Percentiles rank a stretch among this genome's conserved stretches.
These are phyloP conservation scores for Oryctes rhinoceros DNA, from an alignment of 1,140 invertebrate species.

Conservation along the genomic window DNA sequence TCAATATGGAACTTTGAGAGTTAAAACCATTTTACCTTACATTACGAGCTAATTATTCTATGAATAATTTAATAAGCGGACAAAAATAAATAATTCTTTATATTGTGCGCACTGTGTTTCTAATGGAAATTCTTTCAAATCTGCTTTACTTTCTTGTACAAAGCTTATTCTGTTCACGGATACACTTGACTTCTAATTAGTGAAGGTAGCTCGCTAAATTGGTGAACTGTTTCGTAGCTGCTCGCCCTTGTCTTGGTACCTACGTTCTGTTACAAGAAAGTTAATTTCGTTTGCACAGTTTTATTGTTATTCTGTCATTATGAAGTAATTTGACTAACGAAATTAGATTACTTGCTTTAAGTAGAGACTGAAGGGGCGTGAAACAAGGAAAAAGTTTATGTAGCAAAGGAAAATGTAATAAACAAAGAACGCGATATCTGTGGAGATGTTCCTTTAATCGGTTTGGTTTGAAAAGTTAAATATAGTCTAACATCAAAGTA, in stretches of 20 bases:
- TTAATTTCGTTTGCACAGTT: constrained; percentile 6
- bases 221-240: constrained; percentile 1
- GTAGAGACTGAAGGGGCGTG: neutral
- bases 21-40: too few species aligned
- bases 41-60: too few species aligned
- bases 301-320: constrained; percentile 19
- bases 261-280: neutral
- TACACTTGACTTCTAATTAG: constrained; percentile 1
- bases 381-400: neutral
- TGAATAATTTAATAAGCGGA: too few species aligned
- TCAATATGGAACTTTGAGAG: too few species aligned
- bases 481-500: constrained; percentile 8
- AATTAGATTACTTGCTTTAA: constrained; percentile 14
- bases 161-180: neutral
- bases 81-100: too few species aligned
- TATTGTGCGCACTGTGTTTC: too few species aligned
- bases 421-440: neutral
- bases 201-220: neutral
- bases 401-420: neutral
- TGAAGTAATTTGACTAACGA: constrained; percentile 18
- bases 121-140: too few species aligned
- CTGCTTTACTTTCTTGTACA: neutral
- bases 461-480: constrained; percentile 10
- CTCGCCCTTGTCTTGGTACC: neutral
- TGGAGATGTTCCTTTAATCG: constrained; percentile 12